Base-by-base conservation (phyloP, 2,797 vertebrate species). In the Pangasius djambal region DNA sequence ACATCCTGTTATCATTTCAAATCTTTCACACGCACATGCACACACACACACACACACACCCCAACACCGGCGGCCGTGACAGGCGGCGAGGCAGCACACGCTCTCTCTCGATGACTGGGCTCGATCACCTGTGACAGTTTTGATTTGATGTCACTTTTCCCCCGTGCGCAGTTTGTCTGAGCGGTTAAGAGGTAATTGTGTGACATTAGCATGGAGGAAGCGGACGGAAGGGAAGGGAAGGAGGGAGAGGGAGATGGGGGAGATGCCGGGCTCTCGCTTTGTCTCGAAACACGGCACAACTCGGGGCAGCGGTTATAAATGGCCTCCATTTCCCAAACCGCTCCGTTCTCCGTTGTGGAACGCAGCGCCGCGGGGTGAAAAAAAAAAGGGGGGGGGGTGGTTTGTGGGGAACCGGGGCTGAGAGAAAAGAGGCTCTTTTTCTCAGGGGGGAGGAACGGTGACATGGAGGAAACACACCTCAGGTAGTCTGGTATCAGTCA, bases 151-250 rank as follows among this genome's bases (percentile, higher is more conserved):
- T 99, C 98, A 99, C 97, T 98, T 89, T 88, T 97, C 97, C 78
- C 95, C 94, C 95, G 95, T 97, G 97, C 97, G 97, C 97, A 98
- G 98, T 99, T 99, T 99, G 97, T 99, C 98, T 99, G 98, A 98
- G 97, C 98, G 98, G 97, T 99, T 99, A 99, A 98, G 97, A 98
- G 97, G 98, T 99, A 99, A 99, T 99, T 99, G 98, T 98, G 97
- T 98, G 97, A 99, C 98, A 99, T 98, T 90, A 91, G 97, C 98
- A 96, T 96, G 90, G 93, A 92, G 96, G 61, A 63, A 87, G 82
- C 81, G 83, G 65, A 69, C 63, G 48, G 83, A 85, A 88, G 34
- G 77, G 79, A 83, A 65, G 1, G 57, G 34, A 83, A 83, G 81
- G 81, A 83, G 48, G 85, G 78, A 82, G 94, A 94, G 96, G 88